Evolutionary conservation across 2,797 vertebrate genomes (phyloP).

Genomic region (Coregonus sp.): DNA sequence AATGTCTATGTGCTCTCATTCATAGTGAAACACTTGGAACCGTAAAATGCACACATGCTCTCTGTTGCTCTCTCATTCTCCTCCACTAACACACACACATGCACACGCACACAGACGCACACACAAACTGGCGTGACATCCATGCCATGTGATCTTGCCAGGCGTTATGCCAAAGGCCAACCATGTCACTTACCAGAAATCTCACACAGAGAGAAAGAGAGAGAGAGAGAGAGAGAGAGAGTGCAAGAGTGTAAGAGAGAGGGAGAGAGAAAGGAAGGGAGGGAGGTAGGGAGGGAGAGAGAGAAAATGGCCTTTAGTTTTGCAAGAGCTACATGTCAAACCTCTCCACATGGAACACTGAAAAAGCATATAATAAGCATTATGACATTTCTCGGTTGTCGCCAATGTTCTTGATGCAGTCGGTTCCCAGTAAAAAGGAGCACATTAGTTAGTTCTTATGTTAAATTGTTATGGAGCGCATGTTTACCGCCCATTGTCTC

Average conservation of each 20-base stretch:
- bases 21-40: slow-evolving; percentile 71
- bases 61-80: slow-evolving; percentile 21
- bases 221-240: slow-evolving; percentile 26
- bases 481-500: slow-evolving; percentile 78
- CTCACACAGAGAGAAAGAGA: slow-evolving; percentile 57
- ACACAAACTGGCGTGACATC: slow-evolving; percentile 72
- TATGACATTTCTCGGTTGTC: slow-evolving; percentile 49
- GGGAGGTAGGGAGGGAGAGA: slow-evolving; percentile 15
- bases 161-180: slow-evolving; percentile 80
- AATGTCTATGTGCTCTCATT: slow-evolving; percentile 52
- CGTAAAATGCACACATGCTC: slow-evolving; percentile 66
- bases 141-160: slow-evolving; percentile 82
- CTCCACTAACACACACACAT: slow-evolving; percentile 26
- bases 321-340: slow-evolving; percentile 63
- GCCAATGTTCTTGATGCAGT: slow-evolving; percentile 53
- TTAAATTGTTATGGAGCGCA: slow-evolving; percentile 70
- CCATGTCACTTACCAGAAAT: slow-evolving; percentile 85
- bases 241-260: slow-evolving; percentile 15
- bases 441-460: slow-evolving; percentile 64
- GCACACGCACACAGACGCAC: slow-evolving; percentile 33
- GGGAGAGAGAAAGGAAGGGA: slow-evolving; percentile 28
- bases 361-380: slow-evolving; percentile 53
- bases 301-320: slow-evolving; percentile 42
- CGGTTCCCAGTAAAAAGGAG: slow-evolving; percentile 53
- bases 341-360: slow-evolving; percentile 62